A percentile compares a stretch with the other conserved stretches of the same genome.
These are phyloP conservation scores for Eidolon helvum DNA, from an alignment of 2,113 vertebrate genomes.

Conservation along the genomic window DNA sequence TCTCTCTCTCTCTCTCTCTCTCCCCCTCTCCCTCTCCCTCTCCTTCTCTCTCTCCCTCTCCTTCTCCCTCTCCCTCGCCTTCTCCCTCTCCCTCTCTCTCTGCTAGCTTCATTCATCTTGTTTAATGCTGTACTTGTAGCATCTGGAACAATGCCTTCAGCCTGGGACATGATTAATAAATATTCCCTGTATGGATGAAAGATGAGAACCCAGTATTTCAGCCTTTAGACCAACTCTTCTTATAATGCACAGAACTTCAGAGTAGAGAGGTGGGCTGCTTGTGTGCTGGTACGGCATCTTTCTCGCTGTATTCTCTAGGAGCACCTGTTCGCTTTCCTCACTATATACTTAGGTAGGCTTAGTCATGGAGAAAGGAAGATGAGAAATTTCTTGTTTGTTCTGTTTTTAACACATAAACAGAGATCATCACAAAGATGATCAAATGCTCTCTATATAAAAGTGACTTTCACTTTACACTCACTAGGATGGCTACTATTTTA, in stretches of 20 bases:
- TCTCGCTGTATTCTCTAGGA: neutral
- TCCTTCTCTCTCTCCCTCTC: no score
- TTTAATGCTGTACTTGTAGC: neutral
- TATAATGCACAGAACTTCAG: neutral
- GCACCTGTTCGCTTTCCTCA: neutral
- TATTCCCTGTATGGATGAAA: neutral
- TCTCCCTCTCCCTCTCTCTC: neutral
- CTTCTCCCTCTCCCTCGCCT: neutral
- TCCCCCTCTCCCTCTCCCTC: no score
- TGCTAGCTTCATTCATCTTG: neutral
- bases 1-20: neutral
- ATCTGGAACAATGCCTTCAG: neutral
- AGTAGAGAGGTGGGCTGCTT: neutral
- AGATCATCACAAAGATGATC: neutral
- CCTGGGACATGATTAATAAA: neutral
- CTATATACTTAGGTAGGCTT: neutral
- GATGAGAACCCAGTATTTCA: neutral
- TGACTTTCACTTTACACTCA: neutral
- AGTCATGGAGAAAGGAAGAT: neutral
- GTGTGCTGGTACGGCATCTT: fast-evolving
- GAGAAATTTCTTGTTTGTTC: neutral
- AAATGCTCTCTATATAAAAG: neutral
- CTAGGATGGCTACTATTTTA: neutral
- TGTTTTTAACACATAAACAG: neutral
- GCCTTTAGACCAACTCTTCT: neutral